Base-by-base conservation (phyloP, 1,140 invertebrate species). In the Macrotrachela quadricornifera region DNA sequence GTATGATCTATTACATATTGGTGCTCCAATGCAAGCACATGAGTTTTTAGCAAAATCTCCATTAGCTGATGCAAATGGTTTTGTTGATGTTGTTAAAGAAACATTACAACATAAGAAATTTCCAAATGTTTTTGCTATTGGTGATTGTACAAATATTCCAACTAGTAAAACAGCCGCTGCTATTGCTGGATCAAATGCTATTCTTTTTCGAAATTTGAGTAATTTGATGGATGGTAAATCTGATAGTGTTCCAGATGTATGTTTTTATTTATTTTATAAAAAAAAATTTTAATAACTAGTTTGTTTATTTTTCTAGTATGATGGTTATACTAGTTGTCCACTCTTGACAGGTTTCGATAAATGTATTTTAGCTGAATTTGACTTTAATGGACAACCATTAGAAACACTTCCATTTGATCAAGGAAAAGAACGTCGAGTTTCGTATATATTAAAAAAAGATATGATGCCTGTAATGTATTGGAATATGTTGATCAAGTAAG, bases 131-230 rank as follows among this genome's bases (percentile, higher is more conserved):
- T 97, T 86, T 72, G 85, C 82, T 8, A 74, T 96, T 43, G 92
- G 92, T 0, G 92, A 97, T 64, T 95, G 87, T 61, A 80, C 79
- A 0, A 82, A 76, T 63, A 74, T 83, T 10, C 88, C 91, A 1
- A 96, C 90, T 59, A 85, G 85, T 6, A 96, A 95, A 72, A 96
- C 91, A 30, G 87, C 85, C 45, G 90, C 91, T 30, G 86, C 91
- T 51, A 77, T 84, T 57, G 85, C 85, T 88, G 73, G 59, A 62
- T 57, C 41, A 54, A 15, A 37, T 43, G 15, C 15, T 14, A 42
- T 51, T 50, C 51, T 46, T 46, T 10, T 49, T 18, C 44, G 44
- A n/a, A 54, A 55, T 52, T 15, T 60, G 16, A 38, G 13, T 12
- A 51, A 55, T 44, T 10, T 41, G 15, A 44, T 45, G 16, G 53